Evolutionary conservation across 2,888 invertebrate genomes (phyloP).

Genomic region (Cenopis cana): DNA sequence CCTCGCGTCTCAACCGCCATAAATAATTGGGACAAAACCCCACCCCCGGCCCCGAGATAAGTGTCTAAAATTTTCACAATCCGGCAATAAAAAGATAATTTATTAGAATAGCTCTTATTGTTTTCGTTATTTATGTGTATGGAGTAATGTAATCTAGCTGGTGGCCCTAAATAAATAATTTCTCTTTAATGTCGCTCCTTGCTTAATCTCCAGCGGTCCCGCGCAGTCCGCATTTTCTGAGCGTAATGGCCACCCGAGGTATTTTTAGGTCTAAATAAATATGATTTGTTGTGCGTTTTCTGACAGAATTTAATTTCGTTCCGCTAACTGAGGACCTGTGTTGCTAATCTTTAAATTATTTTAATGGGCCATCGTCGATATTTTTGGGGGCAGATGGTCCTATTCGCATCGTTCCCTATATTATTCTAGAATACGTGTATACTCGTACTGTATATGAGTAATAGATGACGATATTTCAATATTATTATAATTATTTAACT

Average conservation of each 20-base stretch:
- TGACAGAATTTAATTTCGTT: constrained; percentile 83
- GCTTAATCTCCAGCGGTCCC: constrained; percentile 82
- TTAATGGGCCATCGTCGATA: constrained; percentile 70
- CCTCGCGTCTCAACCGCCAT: constrained; percentile 82
- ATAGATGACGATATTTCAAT: too few relatives aligned
- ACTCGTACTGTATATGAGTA: too few relatives aligned
- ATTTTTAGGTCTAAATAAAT: constrained; percentile 85
- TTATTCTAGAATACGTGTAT: background rate
- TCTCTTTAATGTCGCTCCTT: constrained; percentile 84
- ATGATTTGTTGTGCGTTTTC: constrained; percentile 83
- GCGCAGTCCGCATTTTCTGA: constrained; percentile 74
- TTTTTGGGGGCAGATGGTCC: constrained; percentile 20
- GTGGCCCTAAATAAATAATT: constrained; percentile 84
- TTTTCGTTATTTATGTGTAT: constrained; percentile 85
- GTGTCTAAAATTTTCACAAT: constrained; percentile 86
- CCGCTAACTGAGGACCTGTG: constrained; percentile 65
- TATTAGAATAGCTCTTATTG: constrained; percentile 86
- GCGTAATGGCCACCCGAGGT: constrained; percentile 83
- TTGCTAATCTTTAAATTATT: constrained; percentile 80
- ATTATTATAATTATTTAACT: too few relatives aligned
- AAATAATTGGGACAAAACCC: constrained; percentile 84
- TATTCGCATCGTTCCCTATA: background rate
- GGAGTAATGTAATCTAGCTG: constrained; percentile 85
- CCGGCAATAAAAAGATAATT: constrained; percentile 86
- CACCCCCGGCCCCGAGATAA: constrained; percentile 75